A percentile compares a stretch with the other conserved stretches of the same genome.
These are phyloP conservation scores for Phaetusa simplex DNA, from an alignment of 2,113 vertebrate species.

Conservation along the genomic window DNA sequence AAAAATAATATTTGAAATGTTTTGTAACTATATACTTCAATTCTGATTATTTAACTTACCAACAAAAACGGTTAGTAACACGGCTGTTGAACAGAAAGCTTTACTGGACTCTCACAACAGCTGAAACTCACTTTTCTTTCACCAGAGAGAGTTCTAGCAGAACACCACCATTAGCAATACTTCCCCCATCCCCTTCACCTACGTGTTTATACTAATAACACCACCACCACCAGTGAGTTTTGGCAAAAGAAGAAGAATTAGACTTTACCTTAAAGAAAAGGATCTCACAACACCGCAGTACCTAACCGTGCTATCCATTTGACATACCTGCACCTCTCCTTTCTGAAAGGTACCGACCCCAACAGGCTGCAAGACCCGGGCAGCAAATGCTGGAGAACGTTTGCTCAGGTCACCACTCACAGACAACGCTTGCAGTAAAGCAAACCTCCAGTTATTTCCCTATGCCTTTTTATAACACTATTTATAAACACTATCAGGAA, in stretches of 20 bases:
- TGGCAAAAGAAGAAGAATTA: neutral
- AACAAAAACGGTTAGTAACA: neutral
- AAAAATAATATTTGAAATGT: neutral
- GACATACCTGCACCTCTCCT: neutral
- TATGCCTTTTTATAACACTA: neutral
- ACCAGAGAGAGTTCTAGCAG: neutral
- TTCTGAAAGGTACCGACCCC: fast-evolving
- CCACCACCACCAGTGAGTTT: neutral
- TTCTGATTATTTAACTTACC: neutral
- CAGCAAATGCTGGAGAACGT: neutral
- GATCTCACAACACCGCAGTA: neutral
- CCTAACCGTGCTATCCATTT: fast-evolving
- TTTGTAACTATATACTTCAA: neutral
- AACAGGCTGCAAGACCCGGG: neutral
- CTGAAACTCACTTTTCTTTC: neutral
- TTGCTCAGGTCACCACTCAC: neutral
- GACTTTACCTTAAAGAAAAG: neutral
- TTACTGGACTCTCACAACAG: neutral
- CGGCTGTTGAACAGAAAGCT: neutral
- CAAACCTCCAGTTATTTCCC: neutral
- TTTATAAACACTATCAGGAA: neutral
- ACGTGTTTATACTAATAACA: fast-evolving
- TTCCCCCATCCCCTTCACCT: neutral
- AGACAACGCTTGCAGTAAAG: neutral
- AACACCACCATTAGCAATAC: neutral